A percentile compares a stretch with the other conserved stretches of the same genome.
These are phyloP conservation scores for Cheilinus undulatus DNA, from an alignment of 2,113 vertebrate species.

Conservation along the genomic window DNA sequence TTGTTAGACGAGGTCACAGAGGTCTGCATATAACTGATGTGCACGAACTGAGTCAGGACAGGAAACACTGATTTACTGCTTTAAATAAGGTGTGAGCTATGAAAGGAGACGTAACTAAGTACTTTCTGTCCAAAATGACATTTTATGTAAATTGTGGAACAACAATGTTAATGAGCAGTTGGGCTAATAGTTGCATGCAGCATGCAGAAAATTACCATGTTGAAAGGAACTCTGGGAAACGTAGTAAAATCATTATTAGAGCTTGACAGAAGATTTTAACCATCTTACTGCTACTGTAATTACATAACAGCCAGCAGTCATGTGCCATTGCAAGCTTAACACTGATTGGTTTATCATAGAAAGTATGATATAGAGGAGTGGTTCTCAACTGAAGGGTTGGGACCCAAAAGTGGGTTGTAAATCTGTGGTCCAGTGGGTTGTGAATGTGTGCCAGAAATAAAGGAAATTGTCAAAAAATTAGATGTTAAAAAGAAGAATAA, in stretches of 20 bases:
- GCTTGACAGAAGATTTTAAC: background rate
- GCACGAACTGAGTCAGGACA: background rate
- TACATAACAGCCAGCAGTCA: no score
- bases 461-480: no score
- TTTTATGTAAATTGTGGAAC: background rate
- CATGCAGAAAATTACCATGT: background rate
- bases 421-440: no score
- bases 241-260: background rate
- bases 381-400: no score
- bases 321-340: no score
- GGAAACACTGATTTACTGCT: background rate
- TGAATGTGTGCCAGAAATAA: no score
- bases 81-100: slow-evolving; percentile 20
- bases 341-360: no score
- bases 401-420: no score
- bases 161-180: background rate
- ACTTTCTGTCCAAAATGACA: background rate
- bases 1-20: background rate
- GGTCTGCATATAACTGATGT: background rate
- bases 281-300: no score
- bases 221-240: background rate
- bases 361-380: no score
- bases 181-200: background rate
- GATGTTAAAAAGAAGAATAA: no score
- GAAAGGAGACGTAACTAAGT: background rate